Evolutionary conservation across 2,113 vertebrate genomes (phyloP).

Genomic region (Tor tambroides): DNA sequence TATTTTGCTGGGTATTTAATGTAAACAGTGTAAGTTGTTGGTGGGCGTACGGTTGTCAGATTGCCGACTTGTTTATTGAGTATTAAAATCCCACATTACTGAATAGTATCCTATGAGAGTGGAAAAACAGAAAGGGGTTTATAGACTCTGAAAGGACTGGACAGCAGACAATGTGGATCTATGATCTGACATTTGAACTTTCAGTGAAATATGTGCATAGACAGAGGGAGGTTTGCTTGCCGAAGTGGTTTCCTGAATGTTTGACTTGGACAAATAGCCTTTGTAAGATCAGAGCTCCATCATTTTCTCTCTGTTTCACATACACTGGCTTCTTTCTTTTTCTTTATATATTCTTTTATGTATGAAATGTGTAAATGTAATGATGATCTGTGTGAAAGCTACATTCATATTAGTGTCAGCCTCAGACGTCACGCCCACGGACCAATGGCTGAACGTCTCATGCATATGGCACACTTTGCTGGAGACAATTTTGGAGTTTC

Average conservation of each 20-base stretch:
- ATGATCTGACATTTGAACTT: slow-evolving; percentile 14
- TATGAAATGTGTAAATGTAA: slow-evolving; percentile 2
- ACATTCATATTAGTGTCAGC: not conserved
- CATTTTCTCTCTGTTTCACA: not conserved
- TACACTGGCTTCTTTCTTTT: not conserved
- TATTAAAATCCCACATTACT: slow-evolving; percentile 18
- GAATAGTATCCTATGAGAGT: slow-evolving; percentile 33
- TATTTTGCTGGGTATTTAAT: slow-evolving; percentile 38
- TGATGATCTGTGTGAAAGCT: not conserved
- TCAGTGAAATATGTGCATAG: slow-evolving; percentile 13
- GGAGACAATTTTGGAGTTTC: too few relatives aligned
- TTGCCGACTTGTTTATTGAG: slow-evolving; percentile 54
- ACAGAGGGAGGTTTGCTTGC: not conserved
- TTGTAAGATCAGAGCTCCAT: not conserved
- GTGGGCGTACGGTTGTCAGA: slow-evolving; percentile 36
- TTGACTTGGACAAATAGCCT: not conserved
- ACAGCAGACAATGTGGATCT: slow-evolving; percentile 28
- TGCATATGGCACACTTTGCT: too few relatives aligned
- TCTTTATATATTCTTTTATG: not conserved
- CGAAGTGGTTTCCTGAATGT: slow-evolving; percentile 5
- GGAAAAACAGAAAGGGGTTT: slow-evolving; percentile 28
- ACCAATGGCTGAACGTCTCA: too few relatives aligned
- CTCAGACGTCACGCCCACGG: too few relatives aligned
- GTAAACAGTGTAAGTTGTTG: slow-evolving; percentile 39
- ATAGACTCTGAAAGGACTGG: slow-evolving; percentile 22